Evolutionary conservation across 2,113 vertebrate genomes (phyloP).

Genomic region (Coryphaenoides rupestris): DNA sequence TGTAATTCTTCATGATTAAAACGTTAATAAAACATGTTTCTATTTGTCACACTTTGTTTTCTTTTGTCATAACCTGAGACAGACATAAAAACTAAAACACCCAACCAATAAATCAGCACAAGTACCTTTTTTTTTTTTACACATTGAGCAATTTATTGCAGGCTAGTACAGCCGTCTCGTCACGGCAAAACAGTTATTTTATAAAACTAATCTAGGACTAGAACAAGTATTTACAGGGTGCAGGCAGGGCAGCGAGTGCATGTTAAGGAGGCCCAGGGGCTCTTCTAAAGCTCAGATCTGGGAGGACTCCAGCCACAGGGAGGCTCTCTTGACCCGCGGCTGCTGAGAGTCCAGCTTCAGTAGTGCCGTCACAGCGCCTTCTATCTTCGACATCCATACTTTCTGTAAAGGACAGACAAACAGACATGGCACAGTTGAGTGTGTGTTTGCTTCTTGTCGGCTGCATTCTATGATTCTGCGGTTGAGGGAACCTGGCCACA

Average conservation of each 20-base stretch:
- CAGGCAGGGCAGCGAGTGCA: slow-evolving; percentile 35
- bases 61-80: neutral
- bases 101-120: neutral
- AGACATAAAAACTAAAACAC: neutral
- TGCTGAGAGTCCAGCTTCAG: slow-evolving; percentile 67
- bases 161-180: slow-evolving; percentile 36
- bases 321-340: slow-evolving; percentile 53
- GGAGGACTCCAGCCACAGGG: slow-evolving; percentile 71
- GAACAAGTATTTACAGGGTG: slow-evolving; percentile 29
- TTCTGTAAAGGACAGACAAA: slow-evolving; percentile 70
- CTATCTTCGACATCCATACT: slow-evolving; percentile 82
- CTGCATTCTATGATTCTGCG: too few relatives aligned
- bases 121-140: slow-evolving; percentile 8
- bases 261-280: slow-evolving; percentile 5
- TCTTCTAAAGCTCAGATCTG: slow-evolving; percentile 65
- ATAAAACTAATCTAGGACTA: slow-evolving; percentile 44
- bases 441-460: too few relatives aligned
- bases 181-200: slow-evolving; percentile 33
- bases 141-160: slow-evolving; percentile 44
- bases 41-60: slow-evolving; percentile 45
- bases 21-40: slow-evolving; percentile 84
- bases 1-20: slow-evolving; percentile 77
- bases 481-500: too few relatives aligned
- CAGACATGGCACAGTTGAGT: neutral
- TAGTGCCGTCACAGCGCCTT: slow-evolving; percentile 69